A percentile compares a stretch with the other conserved stretches of the same genome.
phyloP scores from a whole-genome alignment of 2,113 vertebrate genomes.

The Sardina pilchardus region DNA sequence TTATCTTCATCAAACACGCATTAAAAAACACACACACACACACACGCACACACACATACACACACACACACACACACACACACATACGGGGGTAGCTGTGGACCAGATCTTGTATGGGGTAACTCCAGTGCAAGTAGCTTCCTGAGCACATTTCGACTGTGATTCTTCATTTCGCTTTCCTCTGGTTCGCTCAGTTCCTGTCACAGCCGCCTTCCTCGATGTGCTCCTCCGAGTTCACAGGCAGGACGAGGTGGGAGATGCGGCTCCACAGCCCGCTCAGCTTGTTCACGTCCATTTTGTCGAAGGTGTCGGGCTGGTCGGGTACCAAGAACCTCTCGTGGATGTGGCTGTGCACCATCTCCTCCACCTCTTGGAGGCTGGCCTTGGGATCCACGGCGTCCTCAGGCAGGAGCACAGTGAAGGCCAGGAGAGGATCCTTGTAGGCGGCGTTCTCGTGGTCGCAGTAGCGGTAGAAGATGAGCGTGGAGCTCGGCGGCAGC shows the following conservation, averaged over 20 bases:
- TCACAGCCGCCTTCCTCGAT: constrained; percentile 60
- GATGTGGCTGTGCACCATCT: constrained; percentile 86
- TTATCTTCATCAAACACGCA: not conserved
- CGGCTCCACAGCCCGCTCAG: constrained; percentile 77
- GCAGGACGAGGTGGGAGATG: constrained; percentile 76
- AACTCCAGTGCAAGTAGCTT: too few species aligned
- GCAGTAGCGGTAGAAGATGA: constrained; percentile 98
- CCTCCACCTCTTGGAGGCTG: constrained; percentile 75
- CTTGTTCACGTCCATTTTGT: constrained; percentile 74
- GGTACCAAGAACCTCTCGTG: constrained; percentile 71
- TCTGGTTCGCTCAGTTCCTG: not conserved
- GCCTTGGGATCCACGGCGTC: constrained; percentile 64
- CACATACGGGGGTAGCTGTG: not conserved
- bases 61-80: not conserved
- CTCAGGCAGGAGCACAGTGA: constrained; percentile 85
- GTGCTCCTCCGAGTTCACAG: constrained; percentile 61
- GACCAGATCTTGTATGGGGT: not conserved
- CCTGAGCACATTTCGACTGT: not conserved
- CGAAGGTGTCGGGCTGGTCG: constrained; percentile 53
- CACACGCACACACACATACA: not conserved
- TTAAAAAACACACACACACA: constrained; percentile 9
- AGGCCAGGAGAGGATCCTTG: constrained; percentile 82
- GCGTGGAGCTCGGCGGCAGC: constrained; percentile 84
- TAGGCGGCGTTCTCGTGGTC: constrained; percentile 91
- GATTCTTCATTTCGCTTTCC: not conserved